Base-by-base conservation (phyloP, 2,888 invertebrate species). In the Protophormia terraenovae region DNA sequence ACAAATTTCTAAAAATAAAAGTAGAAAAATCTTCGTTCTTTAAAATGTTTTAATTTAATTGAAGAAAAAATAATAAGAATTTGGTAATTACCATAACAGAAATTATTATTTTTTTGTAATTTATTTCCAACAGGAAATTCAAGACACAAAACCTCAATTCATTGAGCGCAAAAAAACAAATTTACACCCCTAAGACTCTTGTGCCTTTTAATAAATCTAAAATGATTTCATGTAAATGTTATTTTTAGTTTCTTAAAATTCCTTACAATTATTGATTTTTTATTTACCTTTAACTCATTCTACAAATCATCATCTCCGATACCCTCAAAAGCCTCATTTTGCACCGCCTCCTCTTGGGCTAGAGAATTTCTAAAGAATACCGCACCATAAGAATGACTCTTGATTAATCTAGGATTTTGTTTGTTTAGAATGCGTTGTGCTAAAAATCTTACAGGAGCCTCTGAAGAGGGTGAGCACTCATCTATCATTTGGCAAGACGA, bases 221-320 rank as follows among this genome's bases (percentile, higher is more conserved):
- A 10, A 38, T 2, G 12, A 3, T 14, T 8, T 38, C 14, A 14
- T 3, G 12, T 38, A 0, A 38, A 38, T 35, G 38, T 38, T 38
- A 14, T 10, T 14, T 38, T 38, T 8, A 38, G 12, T 14, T 38
- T 38, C 2, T 14, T 14, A 38, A 14, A 38, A 38, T 38, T 38
- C 38, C 14, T 38, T 38, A 14, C 35, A 10, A 10, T 10, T 8
- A 8, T 35, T 10, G 8, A 35, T 12, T 35, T 8, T 35, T 0
- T 35, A 35, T 38, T 10, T 16, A 19, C 0, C 14, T 27, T 12
- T 10, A 53, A 29, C 2, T 32, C 24, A 7, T 22, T 83, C 94
- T 94, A 97, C 89, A 97, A 94, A 93, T 98, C 98, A 89, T 98
- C 98, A 91, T 99, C 98, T 3, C 98, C 98, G 88, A 99, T 98